Evolutionary conservation across 2,888 invertebrate genomes (phyloP), one percentile per base, ranked within the genome.

Genomic region (Unio delphinus): DNA sequence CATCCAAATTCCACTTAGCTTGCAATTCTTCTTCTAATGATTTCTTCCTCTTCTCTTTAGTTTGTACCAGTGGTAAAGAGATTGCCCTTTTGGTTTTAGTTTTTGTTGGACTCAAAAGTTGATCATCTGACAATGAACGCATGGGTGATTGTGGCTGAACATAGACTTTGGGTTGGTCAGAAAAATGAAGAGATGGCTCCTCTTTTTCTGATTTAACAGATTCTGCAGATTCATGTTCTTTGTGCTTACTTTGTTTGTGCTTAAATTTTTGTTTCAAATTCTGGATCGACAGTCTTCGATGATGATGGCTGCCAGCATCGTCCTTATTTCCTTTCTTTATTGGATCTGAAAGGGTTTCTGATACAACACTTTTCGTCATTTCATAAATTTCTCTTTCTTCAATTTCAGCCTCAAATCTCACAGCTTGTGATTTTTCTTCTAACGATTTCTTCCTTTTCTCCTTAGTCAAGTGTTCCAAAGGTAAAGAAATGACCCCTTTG

Each of bases 181-280:
- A 45, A 45, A 45, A 45, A 2, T 11, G 15, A 45, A 45, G 15
- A 45, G 0, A 0, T 45, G 45, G 11, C 3, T 45, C 45, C 11
- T 45, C 45, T 45, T 45, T 15, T 15, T 45, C 45, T 0, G 11
- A 45, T 45, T 45, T 45, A 45, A 45, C 45, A 3, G 45, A 45
- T 45, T 45, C 45, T 45, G 45, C 34, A 7, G 34, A 45, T 3
- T 45, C 45, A 45, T 45, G 3, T 11, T 65, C 72, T 57, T 74
- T 73, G 15, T 45, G 45, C 45, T 45, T 45, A 45, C 45, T 15
- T 11, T 45, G 45, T 45, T 45, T 45, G 61, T 69, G 68, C 62
- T 77, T 72, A 34, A 75, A 70, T 61, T 75, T 75, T 63, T 77
- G 72, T 64, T 79, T 78, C 26, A 81, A 73, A 60, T 73, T 70